Percentiles rank a stretch among this genome's conserved stretches.
Conservation (phyloP, 2,888 invertebrate genomes). For the Ormyrus thymus region DNA sequence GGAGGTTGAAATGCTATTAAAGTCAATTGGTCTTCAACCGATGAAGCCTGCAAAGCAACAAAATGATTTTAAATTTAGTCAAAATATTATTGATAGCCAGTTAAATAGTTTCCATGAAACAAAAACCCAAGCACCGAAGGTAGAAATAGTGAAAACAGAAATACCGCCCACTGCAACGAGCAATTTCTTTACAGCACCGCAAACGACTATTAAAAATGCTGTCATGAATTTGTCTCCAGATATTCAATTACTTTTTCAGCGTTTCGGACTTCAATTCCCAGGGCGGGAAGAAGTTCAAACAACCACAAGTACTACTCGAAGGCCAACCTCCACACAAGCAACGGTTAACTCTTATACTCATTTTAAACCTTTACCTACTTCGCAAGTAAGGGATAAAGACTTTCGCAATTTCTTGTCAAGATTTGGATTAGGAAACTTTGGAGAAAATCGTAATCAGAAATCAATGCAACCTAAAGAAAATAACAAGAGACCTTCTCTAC, state of each 20-base stretch:
- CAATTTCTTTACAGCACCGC: constrained; percentile 64
- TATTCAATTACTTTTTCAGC: constrained; percentile 68
- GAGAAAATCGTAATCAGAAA: constrained; percentile 64
- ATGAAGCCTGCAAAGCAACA: constrained; percentile 33
- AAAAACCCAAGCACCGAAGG: constrained; percentile 42
- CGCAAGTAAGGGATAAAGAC: constrained; percentile 68
- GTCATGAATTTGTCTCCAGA: constrained; percentile 70
- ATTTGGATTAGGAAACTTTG: constrained; percentile 71
- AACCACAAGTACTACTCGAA: constrained; percentile 57
- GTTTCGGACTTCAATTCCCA: constrained; percentile 67
- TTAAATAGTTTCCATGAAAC: constrained; percentile 2
- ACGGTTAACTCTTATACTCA: constrained; percentile 71
- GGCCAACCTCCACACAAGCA: constrained; percentile 52
- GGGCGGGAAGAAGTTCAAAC: constrained; percentile 56
- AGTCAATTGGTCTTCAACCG: constrained; percentile 74
- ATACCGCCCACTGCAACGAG: constrained; percentile 60
- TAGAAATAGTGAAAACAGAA: constrained; percentile 54
- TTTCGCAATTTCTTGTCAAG: constrained; percentile 75
- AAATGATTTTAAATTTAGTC: constrained; percentile 26
- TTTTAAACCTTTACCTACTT: constrained; percentile 75
- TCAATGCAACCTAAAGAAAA: constrained; percentile 60
- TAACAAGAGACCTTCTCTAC: constrained; percentile 60
- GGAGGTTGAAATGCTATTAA: constrained; percentile 72
- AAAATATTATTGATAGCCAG: constrained; percentile 43
- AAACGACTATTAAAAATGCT: constrained; percentile 63